A percentile compares a stretch with the other conserved stretches of the same genome.
Conservation (phyloP, 2,888 invertebrate species). For the Rotaria socialis region DNA sequence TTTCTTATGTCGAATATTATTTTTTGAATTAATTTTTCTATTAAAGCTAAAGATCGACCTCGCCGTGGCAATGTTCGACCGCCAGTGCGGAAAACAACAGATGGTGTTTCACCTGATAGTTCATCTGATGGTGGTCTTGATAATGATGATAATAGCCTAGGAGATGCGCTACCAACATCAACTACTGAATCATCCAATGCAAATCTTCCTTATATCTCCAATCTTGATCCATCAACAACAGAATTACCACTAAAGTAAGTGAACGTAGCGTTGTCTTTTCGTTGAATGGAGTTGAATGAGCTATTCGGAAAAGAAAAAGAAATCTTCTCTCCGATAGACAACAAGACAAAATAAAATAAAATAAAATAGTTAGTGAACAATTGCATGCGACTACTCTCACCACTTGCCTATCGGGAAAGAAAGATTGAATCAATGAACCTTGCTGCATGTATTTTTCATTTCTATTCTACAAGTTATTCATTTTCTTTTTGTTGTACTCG, state of each 20-base stretch:
- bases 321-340: not conserved
- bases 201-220: not conserved
- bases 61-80: not conserved
- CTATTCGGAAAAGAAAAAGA: not conserved
- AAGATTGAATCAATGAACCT: not conserved
- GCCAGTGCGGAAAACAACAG: not conserved
- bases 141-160: conserved; percentile 22
- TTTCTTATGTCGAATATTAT: no score
- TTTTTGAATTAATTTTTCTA: no score
- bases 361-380: not conserved
- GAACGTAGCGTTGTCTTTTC: not conserved
- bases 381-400: not conserved
- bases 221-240: not conserved
- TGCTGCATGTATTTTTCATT: not conserved
- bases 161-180: not conserved
- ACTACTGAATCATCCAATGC: not conserved
- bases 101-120: not conserved
- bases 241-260: conserved; percentile 19
- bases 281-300: not conserved
- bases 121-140: conserved; percentile 6
- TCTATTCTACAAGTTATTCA: not conserved
- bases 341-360: no score
- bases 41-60: conserved; percentile 23
- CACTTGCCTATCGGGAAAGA: not conserved
- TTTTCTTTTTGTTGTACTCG: not conserved